Percentiles rank a stretch among this genome's conserved stretches.
Evolutionary conservation across 2,797 vertebrate genomes (phyloP).

Genomic region (Hippoglossus hippoglossus): DNA sequence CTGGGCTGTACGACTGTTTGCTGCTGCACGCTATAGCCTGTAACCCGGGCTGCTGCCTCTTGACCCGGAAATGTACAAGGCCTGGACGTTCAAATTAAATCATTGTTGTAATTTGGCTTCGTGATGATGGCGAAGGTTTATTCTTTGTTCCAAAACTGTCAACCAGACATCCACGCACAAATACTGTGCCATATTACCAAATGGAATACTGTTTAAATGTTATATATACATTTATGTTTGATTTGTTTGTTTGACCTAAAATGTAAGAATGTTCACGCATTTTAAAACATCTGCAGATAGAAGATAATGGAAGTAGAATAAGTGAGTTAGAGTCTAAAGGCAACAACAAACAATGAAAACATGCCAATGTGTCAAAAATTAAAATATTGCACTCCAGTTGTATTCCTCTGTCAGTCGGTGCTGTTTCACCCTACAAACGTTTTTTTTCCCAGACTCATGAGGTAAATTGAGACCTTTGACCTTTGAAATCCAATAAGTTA

Average conservation of each 20-base stretch:
- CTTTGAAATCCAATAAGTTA: too few relatives aligned
- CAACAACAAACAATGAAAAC: too few relatives aligned
- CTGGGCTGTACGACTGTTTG: constrained; percentile 33
- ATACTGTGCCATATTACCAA: too few relatives aligned
- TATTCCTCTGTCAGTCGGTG: too few relatives aligned
- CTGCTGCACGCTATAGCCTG: constrained; percentile 1
- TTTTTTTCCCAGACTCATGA: too few relatives aligned
- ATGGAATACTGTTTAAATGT: too few relatives aligned
- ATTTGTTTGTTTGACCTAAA: too few relatives aligned
- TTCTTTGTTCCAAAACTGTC: constrained; percentile 11
- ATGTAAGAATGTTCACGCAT: not conserved
- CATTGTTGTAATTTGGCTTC: constrained; percentile 9
- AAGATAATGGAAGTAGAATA: not conserved
- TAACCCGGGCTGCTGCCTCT: constrained; percentile 37
- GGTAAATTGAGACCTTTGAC: too few relatives aligned
- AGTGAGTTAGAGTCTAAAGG: not conserved
- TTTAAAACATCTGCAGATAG: not conserved
- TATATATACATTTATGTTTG: too few relatives aligned
- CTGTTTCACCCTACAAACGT: too few relatives aligned
- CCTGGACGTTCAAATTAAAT: constrained; percentile 27
- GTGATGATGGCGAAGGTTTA: not conserved
- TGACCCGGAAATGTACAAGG: constrained; percentile 25
- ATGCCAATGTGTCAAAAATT: too few relatives aligned
- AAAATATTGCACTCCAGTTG: too few relatives aligned
- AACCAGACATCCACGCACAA: not conserved